phyloP scores from a whole-genome alignment of 2,888 invertebrate species.

The Cephus rjabovi region DNA sequence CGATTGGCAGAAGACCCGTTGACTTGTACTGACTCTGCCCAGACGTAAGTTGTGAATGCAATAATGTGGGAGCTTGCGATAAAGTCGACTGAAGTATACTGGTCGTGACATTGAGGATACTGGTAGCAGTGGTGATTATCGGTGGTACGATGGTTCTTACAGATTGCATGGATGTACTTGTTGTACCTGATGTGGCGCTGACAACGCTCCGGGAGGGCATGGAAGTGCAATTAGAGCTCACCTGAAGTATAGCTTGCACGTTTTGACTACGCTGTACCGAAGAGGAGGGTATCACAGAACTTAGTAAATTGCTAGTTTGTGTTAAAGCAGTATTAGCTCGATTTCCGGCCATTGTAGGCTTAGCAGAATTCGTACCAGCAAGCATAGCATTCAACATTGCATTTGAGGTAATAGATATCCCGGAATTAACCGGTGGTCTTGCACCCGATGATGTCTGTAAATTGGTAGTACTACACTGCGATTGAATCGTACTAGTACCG shows the following conservation, averaged over 20 bases:
- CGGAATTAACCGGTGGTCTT: slow-evolving; percentile 35
- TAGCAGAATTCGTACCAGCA: slow-evolving; percentile 56
- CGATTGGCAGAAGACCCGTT: slow-evolving; percentile 50
- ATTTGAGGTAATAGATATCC: slow-evolving; percentile 60
- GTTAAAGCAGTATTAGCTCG: slow-evolving; percentile 55
- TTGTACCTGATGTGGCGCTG: slow-evolving; percentile 34
- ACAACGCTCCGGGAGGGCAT: slow-evolving; percentile 43
- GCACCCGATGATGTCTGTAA: slow-evolving; percentile 36
- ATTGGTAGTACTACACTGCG: slow-evolving; percentile 43
- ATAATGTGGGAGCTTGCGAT: slow-evolving; percentile 57
- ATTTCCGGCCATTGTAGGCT: slow-evolving; percentile 54
- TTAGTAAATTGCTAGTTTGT: slow-evolving; percentile 55
- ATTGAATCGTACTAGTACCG: slow-evolving; percentile 63
- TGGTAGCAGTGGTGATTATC: slow-evolving; percentile 41
- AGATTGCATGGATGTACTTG: slow-evolving; percentile 45
- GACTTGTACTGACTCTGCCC: slow-evolving; percentile 55
- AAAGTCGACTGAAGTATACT: slow-evolving; percentile 62
- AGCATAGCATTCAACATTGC: slow-evolving; percentile 64
- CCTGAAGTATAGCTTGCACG: slow-evolving; percentile 56
- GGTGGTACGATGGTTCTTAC: slow-evolving; percentile 52
- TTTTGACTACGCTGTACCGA: slow-evolving; percentile 54
- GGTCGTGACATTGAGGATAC: slow-evolving; percentile 53
- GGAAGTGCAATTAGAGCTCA: slow-evolving; percentile 41
- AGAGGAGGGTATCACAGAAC: slow-evolving; percentile 53
- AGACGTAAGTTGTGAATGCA: slow-evolving; percentile 58